phyloP scores from a whole-genome alignment of 2,888 invertebrate genomes.

The Beris morrisii region DNA sequence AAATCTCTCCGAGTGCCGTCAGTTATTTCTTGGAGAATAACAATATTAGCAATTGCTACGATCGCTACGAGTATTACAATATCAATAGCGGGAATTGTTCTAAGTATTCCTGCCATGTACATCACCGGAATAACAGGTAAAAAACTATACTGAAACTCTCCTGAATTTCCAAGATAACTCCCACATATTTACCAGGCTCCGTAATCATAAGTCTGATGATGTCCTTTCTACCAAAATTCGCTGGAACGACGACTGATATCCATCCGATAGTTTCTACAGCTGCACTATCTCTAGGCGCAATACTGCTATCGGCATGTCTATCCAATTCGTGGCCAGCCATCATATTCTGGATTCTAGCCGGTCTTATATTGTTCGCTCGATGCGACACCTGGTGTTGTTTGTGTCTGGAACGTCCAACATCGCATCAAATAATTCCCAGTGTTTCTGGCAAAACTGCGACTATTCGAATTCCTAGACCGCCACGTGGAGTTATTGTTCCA shows the following conservation, averaged over 20 bases:
- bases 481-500: constrained; percentile 49
- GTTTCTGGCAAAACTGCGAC: constrained; percentile 50
- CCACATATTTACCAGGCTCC: constrained; percentile 42
- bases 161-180: background rate
- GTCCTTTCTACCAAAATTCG: constrained; percentile 54
- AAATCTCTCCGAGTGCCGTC: constrained; percentile 53
- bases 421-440: constrained; percentile 51
- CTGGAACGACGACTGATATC: constrained; percentile 50
- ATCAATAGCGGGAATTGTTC: constrained; percentile 47
- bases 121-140: constrained; percentile 49
- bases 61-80: constrained; percentile 49
- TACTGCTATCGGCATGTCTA: constrained; percentile 50
- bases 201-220: constrained; percentile 52
- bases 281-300: constrained; percentile 47
- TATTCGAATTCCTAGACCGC: constrained; percentile 52
- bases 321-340: constrained; percentile 55
- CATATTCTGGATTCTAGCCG: constrained; percentile 51
- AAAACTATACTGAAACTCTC: background rate
- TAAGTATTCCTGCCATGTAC: constrained; percentile 49
- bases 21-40: constrained; percentile 52
- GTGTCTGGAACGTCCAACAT: constrained; percentile 50
- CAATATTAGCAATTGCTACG: constrained; percentile 50
- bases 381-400: constrained; percentile 55
- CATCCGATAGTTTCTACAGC: constrained; percentile 51
- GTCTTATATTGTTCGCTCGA: constrained; percentile 49